These are phyloP conservation scores for Acanthis flammea DNA, from an alignment of 2,797 vertebrate species.

Conservation along the genomic window DNA sequence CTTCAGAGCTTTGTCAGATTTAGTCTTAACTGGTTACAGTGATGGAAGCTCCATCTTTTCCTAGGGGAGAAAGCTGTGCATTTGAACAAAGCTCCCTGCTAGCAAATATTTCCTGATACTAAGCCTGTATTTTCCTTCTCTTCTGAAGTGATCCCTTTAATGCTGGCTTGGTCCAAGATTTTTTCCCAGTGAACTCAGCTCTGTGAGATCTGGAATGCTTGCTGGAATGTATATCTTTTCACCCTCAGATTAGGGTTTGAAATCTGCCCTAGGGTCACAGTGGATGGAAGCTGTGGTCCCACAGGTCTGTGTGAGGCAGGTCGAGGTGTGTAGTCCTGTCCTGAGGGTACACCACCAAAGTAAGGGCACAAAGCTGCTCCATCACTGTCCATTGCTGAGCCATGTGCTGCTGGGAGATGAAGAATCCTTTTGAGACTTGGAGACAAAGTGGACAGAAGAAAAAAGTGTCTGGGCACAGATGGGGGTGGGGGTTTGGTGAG, in stretches of 20 bases:
- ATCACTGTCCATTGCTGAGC: accelerated
- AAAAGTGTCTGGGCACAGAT: neutral
- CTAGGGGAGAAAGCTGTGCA: slow-evolving; percentile 16
- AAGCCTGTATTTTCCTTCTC: slow-evolving; percentile 51
- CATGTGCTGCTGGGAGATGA: neutral
- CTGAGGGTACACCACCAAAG: neutral
- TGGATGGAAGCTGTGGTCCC: neutral
- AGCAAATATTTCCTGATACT: slow-evolving; percentile 63
- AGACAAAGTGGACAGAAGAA: neutral
- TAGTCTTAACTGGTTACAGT: neutral
- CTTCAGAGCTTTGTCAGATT: slow-evolving; percentile 10
- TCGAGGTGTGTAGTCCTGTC: accelerated
- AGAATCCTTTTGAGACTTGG: neutral
- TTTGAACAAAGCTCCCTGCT: slow-evolving; percentile 38
- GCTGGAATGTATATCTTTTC: slow-evolving; percentile 26
- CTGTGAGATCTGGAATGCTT: slow-evolving; percentile 34
- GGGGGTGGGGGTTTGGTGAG: accelerated
- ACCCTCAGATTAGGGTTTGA: neutral
- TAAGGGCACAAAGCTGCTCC: neutral
- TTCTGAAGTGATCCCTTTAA: slow-evolving; percentile 47
- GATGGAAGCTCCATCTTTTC: slow-evolving; percentile 29
- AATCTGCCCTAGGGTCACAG: neutral
- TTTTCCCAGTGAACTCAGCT: slow-evolving; percentile 56
- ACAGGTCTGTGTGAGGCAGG: neutral
- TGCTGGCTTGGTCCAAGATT: slow-evolving; percentile 19